phyloP scores from a whole-genome alignment of 2,113 vertebrate species.

The Poeciliopsis turrubarensis region DNA sequence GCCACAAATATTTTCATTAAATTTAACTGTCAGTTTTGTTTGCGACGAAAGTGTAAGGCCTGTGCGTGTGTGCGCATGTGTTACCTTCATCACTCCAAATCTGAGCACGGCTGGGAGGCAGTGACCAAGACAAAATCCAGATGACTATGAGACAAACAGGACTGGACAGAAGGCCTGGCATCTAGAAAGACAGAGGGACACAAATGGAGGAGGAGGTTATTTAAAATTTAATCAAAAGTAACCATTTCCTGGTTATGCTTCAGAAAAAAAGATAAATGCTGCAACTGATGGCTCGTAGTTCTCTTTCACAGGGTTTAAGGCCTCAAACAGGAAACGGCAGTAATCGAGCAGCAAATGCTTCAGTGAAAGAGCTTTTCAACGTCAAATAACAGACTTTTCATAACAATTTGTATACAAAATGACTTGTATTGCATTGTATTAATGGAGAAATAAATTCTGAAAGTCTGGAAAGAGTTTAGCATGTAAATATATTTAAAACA shows the following conservation, averaged over 20 bases:
- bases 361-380: neutral
- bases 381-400: neutral
- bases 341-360: neutral
- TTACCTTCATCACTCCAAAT: constrained; percentile 72
- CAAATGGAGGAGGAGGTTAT: neutral
- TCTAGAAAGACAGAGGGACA: constrained; percentile 38
- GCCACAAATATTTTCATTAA: neutral
- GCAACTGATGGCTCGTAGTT: too few relatives aligned
- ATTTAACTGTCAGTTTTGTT: neutral
- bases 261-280: too few relatives aligned
- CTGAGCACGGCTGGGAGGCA: constrained; percentile 56
- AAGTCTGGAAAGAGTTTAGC: neutral
- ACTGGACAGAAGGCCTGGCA: constrained; percentile 71
- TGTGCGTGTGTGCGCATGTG: constrained; percentile 9
- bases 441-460: neutral
- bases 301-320: too few relatives aligned
- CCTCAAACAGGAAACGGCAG: neutral
- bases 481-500: neutral
- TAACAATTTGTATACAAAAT: too few relatives aligned
- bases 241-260: too few relatives aligned
- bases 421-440: neutral
- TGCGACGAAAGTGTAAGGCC: neutral
- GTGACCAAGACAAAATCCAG: constrained; percentile 72
- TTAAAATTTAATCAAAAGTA: constrained; percentile 12
- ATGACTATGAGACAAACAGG: constrained; percentile 75